Percentiles rank a stretch among this genome's conserved stretches.
These are phyloP conservation scores for Sesia bembeciformis DNA, from an alignment of 2,888 invertebrate species.

Conservation along the genomic window DNA sequence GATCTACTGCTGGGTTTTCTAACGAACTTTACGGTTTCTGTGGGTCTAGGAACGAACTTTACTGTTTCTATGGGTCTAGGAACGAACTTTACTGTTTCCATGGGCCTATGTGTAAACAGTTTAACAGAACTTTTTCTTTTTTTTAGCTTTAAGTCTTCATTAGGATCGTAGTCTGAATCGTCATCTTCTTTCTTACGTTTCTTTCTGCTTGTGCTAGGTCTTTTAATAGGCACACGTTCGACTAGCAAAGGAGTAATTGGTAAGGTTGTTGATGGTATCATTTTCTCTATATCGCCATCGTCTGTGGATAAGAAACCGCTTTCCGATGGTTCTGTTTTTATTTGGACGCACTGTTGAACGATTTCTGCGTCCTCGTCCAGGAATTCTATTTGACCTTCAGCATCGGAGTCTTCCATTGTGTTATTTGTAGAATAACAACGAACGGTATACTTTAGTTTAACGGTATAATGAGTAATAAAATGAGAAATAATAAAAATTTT, in stretches of 20 bases:
- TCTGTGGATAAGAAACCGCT: background rate
- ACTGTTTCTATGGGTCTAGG: background rate
- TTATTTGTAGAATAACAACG: too few species aligned
- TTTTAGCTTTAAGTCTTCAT: constrained; percentile 17
- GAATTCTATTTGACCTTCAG: constrained; percentile 55
- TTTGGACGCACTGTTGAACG: constrained; percentile 53
- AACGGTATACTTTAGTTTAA: too few species aligned
- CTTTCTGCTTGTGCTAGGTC: constrained; percentile 10
- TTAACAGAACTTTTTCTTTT: background rate
- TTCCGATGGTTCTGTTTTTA: background rate
- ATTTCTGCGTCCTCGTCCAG: constrained; percentile 65
- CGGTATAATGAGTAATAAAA: too few species aligned
- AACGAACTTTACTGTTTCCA: background rate
- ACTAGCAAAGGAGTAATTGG: constrained; percentile 21
- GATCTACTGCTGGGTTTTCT: background rate
- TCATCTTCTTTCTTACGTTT: constrained; percentile 33
- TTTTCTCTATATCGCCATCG: background rate
- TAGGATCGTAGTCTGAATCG: constrained; percentile 55
- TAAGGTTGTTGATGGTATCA: background rate
- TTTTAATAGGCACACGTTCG: constrained; percentile 21
- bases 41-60: background rate
- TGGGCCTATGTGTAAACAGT: background rate
- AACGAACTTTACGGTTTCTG: too few species aligned
- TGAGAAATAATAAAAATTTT: too few species aligned
- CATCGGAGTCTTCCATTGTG: constrained; percentile 26